Base-by-base conservation (phyloP, 2,888 invertebrate genomes). In the Marasmarcha lunaedactyla region DNA sequence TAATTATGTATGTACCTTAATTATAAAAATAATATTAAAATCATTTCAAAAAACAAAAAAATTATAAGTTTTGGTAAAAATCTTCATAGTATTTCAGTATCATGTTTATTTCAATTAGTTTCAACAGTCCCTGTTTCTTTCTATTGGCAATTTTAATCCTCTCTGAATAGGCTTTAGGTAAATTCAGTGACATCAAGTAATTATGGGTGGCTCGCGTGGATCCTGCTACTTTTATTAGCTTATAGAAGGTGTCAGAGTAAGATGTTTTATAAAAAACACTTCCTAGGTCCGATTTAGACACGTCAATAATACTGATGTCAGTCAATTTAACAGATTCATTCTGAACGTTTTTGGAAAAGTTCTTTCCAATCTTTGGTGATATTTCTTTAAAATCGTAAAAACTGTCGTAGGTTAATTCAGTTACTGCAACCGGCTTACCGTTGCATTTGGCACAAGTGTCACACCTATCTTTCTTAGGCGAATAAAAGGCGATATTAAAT, bases 81-180 rank as follows among this genome's bases (percentile, higher is more conserved):
- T 42, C 42, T 42, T 41, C 39, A 45, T 42, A 45, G 44, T 42
- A 42, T 45, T 45, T 45, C 38, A 41, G 42, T 42, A 45, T 45
- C 37, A 45, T 42, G 40, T 40, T 42, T 40, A 37, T 45, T n/a
- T n/a, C n/a, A n/a, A n/a, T n/a, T n/a, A n/a, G n/a, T n/a, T 42
- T 45, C 42, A 42, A 33, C 38, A 38, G 38, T 14, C 39, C 40
- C 37, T 38, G 41, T 41, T 41, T 41, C 41, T 44, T 39, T 44
- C 39, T 41, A 41, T 35, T 44, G 37, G 39, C 39, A 39, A 44
- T 41, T 41, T 44, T 44, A 41, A 41, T 41, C 43, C 43, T 44
- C 43, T 44, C 43, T 12, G 43, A 42, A 44, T 44, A 42, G 20
- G 42, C 42, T 42, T 38, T 40, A 40, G 36, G 34, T 44, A 42